These are phyloP conservation scores for Balearica regulorum DNA, from an alignment of 2,797 vertebrate genomes.

Conservation along the genomic window DNA sequence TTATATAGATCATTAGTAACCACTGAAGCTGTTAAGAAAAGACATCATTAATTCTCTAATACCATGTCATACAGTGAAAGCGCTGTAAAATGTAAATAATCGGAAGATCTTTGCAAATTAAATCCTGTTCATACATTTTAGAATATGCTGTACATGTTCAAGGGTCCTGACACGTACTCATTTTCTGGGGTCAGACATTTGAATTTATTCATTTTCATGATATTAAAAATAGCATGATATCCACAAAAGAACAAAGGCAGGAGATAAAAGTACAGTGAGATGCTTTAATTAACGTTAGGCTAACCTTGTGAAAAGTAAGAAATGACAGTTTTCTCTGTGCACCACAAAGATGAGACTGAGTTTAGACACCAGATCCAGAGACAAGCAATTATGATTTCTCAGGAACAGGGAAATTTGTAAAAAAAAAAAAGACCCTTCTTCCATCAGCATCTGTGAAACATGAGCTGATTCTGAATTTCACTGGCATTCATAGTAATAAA, in stretches of 20 bases:
- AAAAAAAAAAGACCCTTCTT: neutral
- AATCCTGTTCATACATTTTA: neutral
- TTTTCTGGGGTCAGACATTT: neutral
- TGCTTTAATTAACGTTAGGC: constrained; percentile 15
- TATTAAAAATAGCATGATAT: neutral
- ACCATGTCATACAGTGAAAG: neutral
- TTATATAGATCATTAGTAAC: constrained; percentile 4
- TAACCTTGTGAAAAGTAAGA: neutral
- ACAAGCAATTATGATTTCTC: neutral
- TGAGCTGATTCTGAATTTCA: neutral
- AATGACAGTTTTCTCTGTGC: neutral
- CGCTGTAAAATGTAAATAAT: neutral
- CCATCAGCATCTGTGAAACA: neutral
- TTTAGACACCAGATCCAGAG: neutral
- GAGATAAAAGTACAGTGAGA: neutral
- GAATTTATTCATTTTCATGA: neutral
- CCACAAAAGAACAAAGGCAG: neutral
- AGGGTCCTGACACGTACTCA: neutral
- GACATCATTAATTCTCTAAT: neutral
- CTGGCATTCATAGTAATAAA: neutral
- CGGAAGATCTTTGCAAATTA: neutral
- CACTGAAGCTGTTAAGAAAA: neutral
- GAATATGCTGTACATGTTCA: neutral
- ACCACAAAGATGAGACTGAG: neutral
- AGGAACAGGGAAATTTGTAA: neutral